Conservation (phyloP, 2,888 invertebrate species). For the Drosophila parthenogenetica region DNA sequence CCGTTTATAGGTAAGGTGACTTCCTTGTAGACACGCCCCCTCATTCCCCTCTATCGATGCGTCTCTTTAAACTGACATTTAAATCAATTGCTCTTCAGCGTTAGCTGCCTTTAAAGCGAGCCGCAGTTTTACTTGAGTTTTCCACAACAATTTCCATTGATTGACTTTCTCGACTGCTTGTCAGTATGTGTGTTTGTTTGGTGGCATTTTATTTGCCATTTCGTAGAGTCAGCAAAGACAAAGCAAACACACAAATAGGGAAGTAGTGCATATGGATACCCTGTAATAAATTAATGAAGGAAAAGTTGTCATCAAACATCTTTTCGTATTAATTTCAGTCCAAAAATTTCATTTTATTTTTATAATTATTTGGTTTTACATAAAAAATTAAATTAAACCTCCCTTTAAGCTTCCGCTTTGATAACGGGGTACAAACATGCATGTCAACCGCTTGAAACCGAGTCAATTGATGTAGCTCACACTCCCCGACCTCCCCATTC, state of each 20-base stretch:
- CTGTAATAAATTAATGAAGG: background rate
- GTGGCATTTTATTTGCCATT: slow-evolving; percentile 36
- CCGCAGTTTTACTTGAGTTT: slow-evolving; percentile 40
- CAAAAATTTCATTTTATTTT: no score
- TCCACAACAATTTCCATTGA: slow-evolving; percentile 62
- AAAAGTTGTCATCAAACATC: no score
- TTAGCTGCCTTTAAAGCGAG: slow-evolving; percentile 38
- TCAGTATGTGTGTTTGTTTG: slow-evolving; percentile 40
- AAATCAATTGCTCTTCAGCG: slow-evolving; percentile 47
- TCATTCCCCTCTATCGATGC: background rate
- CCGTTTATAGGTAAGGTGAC: slow-evolving; percentile 25
- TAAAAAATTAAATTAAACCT: no score
- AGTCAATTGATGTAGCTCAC: slow-evolving; percentile 6
- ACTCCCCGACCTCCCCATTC: background rate
- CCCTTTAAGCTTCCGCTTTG: background rate
- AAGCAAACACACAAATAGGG: slow-evolving; percentile 15
- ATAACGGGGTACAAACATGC: slow-evolving; percentile 24
- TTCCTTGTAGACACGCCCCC: slow-evolving; percentile 39
- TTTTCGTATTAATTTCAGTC: no score
- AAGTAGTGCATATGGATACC: background rate
- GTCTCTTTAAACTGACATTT: slow-evolving; percentile 38
- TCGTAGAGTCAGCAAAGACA: slow-evolving; percentile 6
- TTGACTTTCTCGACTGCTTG: slow-evolving; percentile 47
- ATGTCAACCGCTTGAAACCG: slow-evolving; percentile 21
- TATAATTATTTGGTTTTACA: no score